phyloP scores from a whole-genome alignment of 2,797 vertebrate genomes.

The Nyctalus aviator region DNA sequence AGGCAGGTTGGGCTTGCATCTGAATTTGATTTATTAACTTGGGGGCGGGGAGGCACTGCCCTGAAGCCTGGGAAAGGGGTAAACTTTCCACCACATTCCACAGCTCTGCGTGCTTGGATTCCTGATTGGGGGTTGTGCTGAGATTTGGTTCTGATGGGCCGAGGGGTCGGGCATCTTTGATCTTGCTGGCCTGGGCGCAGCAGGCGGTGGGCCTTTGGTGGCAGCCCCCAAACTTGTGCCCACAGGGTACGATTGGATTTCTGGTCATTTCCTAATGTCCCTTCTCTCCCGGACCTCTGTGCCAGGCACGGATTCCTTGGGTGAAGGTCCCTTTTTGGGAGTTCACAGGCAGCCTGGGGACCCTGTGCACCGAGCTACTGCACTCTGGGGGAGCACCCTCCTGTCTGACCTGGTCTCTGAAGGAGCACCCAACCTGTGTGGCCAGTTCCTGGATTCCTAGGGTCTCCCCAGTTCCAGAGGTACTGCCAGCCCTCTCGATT shows the following conservation, averaged over 20 bases:
- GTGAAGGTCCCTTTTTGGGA: not conserved
- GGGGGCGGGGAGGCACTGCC: not conserved
- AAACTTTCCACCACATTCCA: not conserved
- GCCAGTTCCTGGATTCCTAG: not conserved
- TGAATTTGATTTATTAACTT: conserved; percentile 53
- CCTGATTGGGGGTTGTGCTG: not conserved
- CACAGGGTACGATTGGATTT: not conserved
- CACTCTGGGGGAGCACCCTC: not conserved
- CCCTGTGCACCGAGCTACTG: not conserved
- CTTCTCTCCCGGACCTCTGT: not conserved
- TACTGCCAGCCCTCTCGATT: not conserved
- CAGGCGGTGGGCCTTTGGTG: not conserved
- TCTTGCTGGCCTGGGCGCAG: not conserved
- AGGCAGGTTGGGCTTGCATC: not conserved
- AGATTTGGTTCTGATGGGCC: not conserved
- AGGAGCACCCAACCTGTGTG: no score
- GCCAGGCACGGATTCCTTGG: not conserved
- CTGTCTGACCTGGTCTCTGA: no score
- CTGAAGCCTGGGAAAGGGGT: not conserved
- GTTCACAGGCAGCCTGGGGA: not conserved
- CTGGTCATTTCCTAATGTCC: not conserved
- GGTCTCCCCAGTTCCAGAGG: not conserved
- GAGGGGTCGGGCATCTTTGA: not conserved
- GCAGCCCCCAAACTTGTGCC: not conserved
- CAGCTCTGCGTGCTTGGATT: not conserved